Base-by-base conservation (phyloP, 2,888 invertebrate genomes). In the Monoplex corrugatus region DNA sequence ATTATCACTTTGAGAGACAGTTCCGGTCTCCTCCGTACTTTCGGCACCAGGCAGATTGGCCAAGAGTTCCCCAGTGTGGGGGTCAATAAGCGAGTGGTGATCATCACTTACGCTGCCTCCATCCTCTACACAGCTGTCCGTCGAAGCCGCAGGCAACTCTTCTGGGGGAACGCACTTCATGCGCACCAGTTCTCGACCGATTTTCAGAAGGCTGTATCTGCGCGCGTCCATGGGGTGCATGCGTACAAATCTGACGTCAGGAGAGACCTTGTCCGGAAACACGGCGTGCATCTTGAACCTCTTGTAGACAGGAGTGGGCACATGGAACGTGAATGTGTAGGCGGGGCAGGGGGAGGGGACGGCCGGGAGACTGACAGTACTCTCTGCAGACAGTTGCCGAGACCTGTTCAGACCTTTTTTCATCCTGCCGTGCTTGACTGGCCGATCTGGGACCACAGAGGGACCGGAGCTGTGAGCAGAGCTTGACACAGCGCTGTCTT, bases 161-260 rank as follows among this genome's bases (percentile, higher is more conserved):
- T 89, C 85, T 1, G 89, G 88, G 13, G 93, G 91, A 28, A 95
- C 89, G 50, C 93, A 92, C 23, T 89, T 88, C 45, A 94, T 87
- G 89, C 92, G 92, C 0, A 95, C 94, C 35, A 94, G 90, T 87
- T 94, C 95, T 35, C 92, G 91, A 28, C 95, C 95, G 85, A 95
- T 94, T 90, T 95, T 95, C 38, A 95, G 86, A 89, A 95, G 89
- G 87, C 94, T 95, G 91, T 94, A 95, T 80, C 93, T 92, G 40
- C 94, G 91, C 3, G 95, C 95, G 93, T 94, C 95, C 93, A 92
- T 95, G 23, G 95, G 95, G 89, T 94, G 95, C 94, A 95, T 94
- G 84, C 94, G 92, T 28, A 95, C 94, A 80, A 94, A 83, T 68
- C 92, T 92, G 13, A 93, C 80, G 35, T 92, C 88, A 32, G 90